phyloP scores from a whole-genome alignment of 2,888 invertebrate species.

The Scrobipalpa atriplicella region DNA sequence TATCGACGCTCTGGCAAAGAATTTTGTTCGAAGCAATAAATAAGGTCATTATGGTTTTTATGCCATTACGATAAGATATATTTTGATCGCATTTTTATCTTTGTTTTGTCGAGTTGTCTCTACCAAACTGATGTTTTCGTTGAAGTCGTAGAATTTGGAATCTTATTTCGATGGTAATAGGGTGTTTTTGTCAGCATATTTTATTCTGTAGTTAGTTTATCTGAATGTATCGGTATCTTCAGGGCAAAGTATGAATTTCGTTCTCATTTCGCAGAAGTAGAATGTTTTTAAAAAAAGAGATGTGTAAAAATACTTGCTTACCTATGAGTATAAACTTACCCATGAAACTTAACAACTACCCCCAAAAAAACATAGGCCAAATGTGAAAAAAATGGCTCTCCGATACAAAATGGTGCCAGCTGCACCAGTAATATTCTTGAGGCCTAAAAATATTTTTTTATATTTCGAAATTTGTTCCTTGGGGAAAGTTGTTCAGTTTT shows the following conservation, averaged over 20 bases:
- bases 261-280: neutral
- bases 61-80: slow-evolving; percentile 38
- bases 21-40: slow-evolving; percentile 24
- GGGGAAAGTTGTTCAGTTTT: no score
- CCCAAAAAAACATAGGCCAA: no score
- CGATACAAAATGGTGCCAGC: no score
- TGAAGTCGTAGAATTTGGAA: neutral
- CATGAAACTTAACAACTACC: no score
- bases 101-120: slow-evolving; percentile 19
- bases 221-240: neutral
- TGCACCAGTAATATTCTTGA: no score
- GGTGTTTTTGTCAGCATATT: neutral
- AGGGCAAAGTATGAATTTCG: neutral
- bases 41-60: neutral
- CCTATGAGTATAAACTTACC: no score
- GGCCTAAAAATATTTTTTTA: no score
- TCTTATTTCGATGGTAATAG: neutral
- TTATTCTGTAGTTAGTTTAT: neutral
- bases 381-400: no score
- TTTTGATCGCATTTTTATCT: slow-evolving; percentile 39
- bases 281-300: slow-evolving; percentile 11
- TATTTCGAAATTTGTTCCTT: no score
- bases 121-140: neutral
- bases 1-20: neutral
- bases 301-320: no score